Evolutionary conservation across 2,888 invertebrate genomes (phyloP), one percentile per base, ranked within the genome.

Genomic region (Thymelicus sylvestris): DNA sequence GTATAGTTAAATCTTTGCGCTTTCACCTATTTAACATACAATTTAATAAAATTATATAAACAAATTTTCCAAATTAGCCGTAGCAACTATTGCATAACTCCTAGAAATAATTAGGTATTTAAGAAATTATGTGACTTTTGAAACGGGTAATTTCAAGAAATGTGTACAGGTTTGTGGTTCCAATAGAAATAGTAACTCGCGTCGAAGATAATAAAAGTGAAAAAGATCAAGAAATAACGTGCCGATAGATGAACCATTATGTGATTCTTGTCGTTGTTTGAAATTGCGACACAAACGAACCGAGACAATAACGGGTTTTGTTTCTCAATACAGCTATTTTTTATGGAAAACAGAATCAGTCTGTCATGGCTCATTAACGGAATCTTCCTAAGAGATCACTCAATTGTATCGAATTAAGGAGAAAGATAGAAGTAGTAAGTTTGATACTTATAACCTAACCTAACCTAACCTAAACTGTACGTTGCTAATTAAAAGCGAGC

Each of bases 261-360:
- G 15, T 39, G 15, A 52, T 52, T 64, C 15, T 64, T 38, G 39
- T 63, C 15, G 52, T 50, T 63, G 59, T 57, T 60, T 47, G 60
- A 48, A 69, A 66, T 66, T 52, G 68, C 31, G 57, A 31, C 41
- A 47, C 65, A 73, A 71, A 74, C 73, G 76, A 80, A 85, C 82
- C 88, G 84, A 86, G 85, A 88, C 87, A 83, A 77, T 73, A 78
- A 78, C 77, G 77, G 76, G 76, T 78, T 78, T 79, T 75, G 78
- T 81, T 70, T 60, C 70, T 65, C 66, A 61, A 61, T 61, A 78
- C 79, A 84, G 79, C 83, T 83, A 86, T 88, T 87, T 85, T 85
- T 85, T 86, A 88, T 86, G 81, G 84, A 81, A 83, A 85, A 85
- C 83, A 82, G 81, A 77, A 79, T 77, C 78, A 76, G 15, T 64